Evolutionary conservation across 2,888 invertebrate genomes (phyloP).

Genomic region (Vesta saturnalis): DNA sequence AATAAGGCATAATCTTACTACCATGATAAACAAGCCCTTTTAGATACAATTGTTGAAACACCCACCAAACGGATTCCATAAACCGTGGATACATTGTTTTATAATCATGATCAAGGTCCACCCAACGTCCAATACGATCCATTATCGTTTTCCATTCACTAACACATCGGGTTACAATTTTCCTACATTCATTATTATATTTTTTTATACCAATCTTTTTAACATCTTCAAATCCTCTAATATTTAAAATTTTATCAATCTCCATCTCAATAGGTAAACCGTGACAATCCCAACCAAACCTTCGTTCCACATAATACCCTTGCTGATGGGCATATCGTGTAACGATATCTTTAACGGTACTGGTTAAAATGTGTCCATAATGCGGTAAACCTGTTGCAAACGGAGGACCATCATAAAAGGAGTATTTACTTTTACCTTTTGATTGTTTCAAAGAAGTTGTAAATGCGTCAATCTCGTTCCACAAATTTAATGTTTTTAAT

Average conservation of each 20-base stretch:
- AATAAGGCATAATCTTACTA: conserved; percentile 99
- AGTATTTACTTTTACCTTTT: conserved; percentile 88
- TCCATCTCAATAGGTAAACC: conserved; percentile 97
- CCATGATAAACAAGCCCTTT: conserved; percentile 98
- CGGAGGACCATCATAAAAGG: conserved; percentile 99
- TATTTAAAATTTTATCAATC: conserved; percentile 88
- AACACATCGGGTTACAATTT: conserved; percentile 96
- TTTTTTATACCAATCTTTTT: conserved; percentile 94
- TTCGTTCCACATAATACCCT: conserved; percentile 89
- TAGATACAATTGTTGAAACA: conserved; percentile 92
- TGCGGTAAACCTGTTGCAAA: conserved; percentile 99
- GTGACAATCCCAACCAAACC: conserved; percentile 99
- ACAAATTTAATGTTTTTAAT: conserved; percentile 80
- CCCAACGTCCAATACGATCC: conserved; percentile 15
- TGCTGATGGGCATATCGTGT: conserved; percentile 96
- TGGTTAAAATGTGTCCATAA: conserved; percentile 98
- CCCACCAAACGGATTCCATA: conserved; percentile 99
- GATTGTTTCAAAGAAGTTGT: conserved; percentile 89
- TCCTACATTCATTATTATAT: conserved; percentile 95
- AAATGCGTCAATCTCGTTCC: conserved; percentile 92
- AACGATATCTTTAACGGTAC: conserved; percentile 98
- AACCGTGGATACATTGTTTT: conserved; percentile 98
- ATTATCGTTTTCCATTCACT: conserved; percentile 91
- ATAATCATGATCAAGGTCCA: conserved; percentile 97
- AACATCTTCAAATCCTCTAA: conserved; percentile 97